phyloP scores from a whole-genome alignment of 1,140 invertebrate genomes.

The Rhyzopertha dominica region DNA sequence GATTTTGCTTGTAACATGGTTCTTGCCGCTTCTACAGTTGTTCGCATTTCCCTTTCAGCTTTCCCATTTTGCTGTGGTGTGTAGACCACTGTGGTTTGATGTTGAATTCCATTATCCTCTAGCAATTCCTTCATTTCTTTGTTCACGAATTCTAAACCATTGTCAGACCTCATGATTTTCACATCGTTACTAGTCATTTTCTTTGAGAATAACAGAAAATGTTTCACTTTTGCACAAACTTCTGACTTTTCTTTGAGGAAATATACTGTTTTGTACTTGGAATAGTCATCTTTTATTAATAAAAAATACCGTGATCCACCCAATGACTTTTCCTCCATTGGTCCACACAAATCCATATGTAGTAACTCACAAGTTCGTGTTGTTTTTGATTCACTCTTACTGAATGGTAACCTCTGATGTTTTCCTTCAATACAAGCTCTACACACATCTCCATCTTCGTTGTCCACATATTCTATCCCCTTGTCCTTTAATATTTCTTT shows the following conservation, averaged over 20 bases:
- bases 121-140: conserved; percentile 18
- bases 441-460: too few relatives aligned
- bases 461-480: too few relatives aligned
- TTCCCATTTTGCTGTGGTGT: conserved; percentile 43
- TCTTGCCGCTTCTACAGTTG: conserved; percentile 38
- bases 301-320: conserved; percentile 35
- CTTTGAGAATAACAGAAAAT: conserved; percentile 31
- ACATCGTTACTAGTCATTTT: too few relatives aligned
- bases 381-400: conserved; percentile 11
- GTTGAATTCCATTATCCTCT: conserved; percentile 23
- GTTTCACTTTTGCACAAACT: conserved; percentile 27
- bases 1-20: conserved; percentile 14
- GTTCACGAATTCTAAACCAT: conserved; percentile 37
- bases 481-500: too few relatives aligned
- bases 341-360: too few relatives aligned
- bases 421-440: conserved; percentile 39
- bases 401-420: conserved; percentile 21
- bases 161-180: conserved; percentile 33
- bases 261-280: conserved; percentile 31
- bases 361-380: not conserved
- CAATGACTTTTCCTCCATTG: conserved; percentile 32
- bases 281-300: conserved; percentile 37
- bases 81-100: conserved; percentile 32
- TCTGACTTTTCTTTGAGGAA: conserved; percentile 41
- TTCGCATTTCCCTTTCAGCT: conserved; percentile 43